Conservation (phyloP, 2,888 invertebrate genomes). For the Euphydryas editha region DNA sequence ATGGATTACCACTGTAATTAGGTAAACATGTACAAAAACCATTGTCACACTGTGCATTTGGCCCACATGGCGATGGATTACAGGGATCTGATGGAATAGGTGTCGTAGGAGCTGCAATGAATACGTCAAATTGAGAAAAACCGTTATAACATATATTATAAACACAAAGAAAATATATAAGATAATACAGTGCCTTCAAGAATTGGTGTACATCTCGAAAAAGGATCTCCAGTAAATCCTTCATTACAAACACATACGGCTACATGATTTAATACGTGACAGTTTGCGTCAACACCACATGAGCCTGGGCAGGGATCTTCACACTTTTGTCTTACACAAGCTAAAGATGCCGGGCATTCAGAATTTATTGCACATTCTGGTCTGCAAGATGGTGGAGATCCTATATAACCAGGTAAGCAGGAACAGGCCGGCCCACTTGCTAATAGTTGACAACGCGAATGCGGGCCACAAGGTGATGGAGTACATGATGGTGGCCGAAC, state of each 20-base stretch:
- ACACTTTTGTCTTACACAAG: conserved; percentile 91
- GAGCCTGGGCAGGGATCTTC: conserved; percentile 93
- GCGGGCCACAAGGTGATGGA: conserved; percentile 93
- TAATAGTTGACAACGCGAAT: conserved; percentile 90
- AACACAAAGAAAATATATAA: not conserved
- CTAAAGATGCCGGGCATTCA: conserved; percentile 90
- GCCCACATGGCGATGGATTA: conserved; percentile 88
- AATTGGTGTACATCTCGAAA: conserved; percentile 87
- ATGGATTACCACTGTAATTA: conserved; percentile 88
- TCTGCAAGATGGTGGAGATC: conserved; percentile 90
- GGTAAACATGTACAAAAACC: conserved; percentile 87
- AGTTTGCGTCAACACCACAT: conserved; percentile 91
- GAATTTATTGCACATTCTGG: conserved; percentile 92
- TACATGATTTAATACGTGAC: conserved; percentile 90
- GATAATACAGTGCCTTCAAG: conserved; percentile 65
- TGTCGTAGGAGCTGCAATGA: conserved; percentile 65
- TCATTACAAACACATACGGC: conserved; percentile 91
- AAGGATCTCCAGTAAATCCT: conserved; percentile 92
- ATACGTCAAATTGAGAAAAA: not conserved
- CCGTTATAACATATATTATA: not conserved
- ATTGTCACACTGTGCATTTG: conserved; percentile 87
- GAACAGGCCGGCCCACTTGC: conserved; percentile 90
- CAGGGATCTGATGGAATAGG: conserved; percentile 83
- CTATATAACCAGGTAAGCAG: conserved; percentile 90
- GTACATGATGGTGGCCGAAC: conserved; percentile 89